Percentiles rank a stretch among this genome's conserved stretches.
These are phyloP conservation scores for Nemapogon koenigi DNA, from an alignment of 2,888 invertebrate genomes.

Conservation along the genomic window DNA sequence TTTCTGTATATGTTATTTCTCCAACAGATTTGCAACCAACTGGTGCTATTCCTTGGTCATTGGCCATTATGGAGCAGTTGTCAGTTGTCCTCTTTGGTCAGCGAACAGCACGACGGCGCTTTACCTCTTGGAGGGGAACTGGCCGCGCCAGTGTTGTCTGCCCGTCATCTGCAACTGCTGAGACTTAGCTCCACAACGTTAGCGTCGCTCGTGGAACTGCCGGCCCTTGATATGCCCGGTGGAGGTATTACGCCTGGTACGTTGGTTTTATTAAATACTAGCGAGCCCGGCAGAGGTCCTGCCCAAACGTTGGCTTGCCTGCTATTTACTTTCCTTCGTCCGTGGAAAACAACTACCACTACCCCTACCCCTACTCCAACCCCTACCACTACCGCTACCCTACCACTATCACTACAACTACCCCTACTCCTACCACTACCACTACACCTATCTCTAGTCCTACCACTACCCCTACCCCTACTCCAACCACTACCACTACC, in stretches of 20 bases:
- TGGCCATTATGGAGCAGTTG: constrained; percentile 94
- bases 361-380: too few species aligned
- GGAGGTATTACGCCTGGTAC: constrained; percentile 29
- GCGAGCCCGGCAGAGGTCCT: too few species aligned
- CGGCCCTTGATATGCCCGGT: constrained; percentile 77
- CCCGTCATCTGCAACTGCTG: constrained; percentile 86
- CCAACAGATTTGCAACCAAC: constrained; percentile 77
- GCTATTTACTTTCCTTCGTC: too few species aligned
- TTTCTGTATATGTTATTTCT: constrained; percentile 7
- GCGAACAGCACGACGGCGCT: constrained; percentile 87
- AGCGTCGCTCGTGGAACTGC: constrained; percentile 88
- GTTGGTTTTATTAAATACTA: too few species aligned
- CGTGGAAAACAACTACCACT: too few species aligned
- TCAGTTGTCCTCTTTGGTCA: constrained; percentile 86
- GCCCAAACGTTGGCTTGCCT: too few species aligned
- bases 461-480: too few species aligned
- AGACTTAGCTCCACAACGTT: constrained; percentile 84
- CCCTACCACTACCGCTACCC: too few species aligned
- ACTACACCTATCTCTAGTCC: too few species aligned
- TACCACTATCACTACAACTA: too few species aligned
- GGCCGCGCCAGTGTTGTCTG: constrained; percentile 79
- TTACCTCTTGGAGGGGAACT: constrained; percentile 76
- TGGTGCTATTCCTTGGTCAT: constrained; percentile 92
- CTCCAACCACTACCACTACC: too few species aligned
- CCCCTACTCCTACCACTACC: too few species aligned